Evolutionary conservation across 2,888 invertebrate species (phyloP).

Genomic region (Ophion ventricosus): DNA sequence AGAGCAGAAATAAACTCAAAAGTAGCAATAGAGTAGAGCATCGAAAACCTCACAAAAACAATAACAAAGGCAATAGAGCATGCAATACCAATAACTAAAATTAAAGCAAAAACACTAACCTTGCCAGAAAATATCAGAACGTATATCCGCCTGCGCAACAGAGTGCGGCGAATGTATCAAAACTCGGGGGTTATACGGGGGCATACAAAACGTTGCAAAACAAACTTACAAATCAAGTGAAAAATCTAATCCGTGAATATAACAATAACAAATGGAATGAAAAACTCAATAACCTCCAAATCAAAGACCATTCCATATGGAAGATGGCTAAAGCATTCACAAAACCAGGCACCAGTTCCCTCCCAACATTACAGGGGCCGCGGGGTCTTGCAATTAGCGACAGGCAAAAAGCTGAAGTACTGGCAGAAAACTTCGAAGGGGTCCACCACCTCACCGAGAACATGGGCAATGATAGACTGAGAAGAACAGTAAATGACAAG

Average conservation of each 20-base stretch:
- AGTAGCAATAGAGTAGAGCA: no score
- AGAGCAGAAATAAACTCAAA: neutral
- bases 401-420: neutral
- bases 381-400: neutral
- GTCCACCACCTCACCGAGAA: conserved; percentile 16
- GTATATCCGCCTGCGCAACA: neutral
- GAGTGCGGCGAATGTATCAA: neutral
- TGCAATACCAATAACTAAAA: neutral
- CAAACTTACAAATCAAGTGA: neutral
- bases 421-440: neutral
- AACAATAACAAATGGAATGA: neutral
- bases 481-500: neutral
- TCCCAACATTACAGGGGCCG: neutral
- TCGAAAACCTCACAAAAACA: no score
- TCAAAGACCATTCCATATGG: neutral
- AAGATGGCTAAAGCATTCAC: neutral
- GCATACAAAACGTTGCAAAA: neutral
- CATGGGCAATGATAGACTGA: neutral
- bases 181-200: neutral
- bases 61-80: no score
- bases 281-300: neutral
- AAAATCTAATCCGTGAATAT: neutral
- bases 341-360: neutral
- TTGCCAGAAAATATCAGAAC: neutral
- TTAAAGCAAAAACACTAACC: neutral